Conservation (phyloP, 2,797 vertebrate genomes). For the Typhlichthys subterraneus region DNA sequence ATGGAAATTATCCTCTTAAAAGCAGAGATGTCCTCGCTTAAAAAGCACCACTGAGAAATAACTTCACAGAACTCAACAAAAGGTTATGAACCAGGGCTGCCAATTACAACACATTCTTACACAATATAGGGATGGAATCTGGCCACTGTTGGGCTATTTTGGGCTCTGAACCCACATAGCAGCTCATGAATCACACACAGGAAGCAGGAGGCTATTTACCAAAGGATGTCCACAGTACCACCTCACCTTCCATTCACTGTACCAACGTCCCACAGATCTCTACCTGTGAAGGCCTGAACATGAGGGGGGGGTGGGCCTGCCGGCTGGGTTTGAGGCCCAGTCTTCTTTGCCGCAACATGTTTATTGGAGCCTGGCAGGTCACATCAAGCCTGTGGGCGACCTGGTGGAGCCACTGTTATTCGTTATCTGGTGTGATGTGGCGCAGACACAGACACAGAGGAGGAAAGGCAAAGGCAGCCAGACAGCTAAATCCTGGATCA, state of each 20-base stretch:
- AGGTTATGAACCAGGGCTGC: no score
- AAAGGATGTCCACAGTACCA: no score
- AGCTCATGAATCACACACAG: conserved; percentile 14
- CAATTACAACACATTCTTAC: conserved; percentile 1
- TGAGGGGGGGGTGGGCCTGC: neutral
- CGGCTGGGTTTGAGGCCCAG: no score
- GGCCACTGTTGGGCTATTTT: conserved; percentile 23
- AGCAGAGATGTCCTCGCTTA: conserved; percentile 20
- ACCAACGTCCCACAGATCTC: neutral
- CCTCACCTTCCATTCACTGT: neutral
- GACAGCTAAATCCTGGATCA: conserved; percentile 75
- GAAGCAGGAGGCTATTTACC: no score
- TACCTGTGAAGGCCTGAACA: conserved; percentile 3
- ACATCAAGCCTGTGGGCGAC: conserved; percentile 28
- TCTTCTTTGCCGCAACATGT: conserved; percentile 8
- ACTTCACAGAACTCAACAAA: neutral
- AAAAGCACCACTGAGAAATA: conserved; percentile 21
- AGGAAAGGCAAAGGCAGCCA: conserved; percentile 22
- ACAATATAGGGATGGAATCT: conserved; percentile 26
- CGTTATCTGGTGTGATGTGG: conserved; percentile 46
- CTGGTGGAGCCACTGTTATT: conserved; percentile 22
- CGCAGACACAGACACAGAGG: conserved; percentile 10
- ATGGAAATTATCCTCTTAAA: conserved; percentile 32
- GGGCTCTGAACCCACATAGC: conserved; percentile 19
- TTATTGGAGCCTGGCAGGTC: conserved; percentile 24